Conservation (phyloP, 2,888 invertebrate genomes). For the Platerodrilus igneus region DNA sequence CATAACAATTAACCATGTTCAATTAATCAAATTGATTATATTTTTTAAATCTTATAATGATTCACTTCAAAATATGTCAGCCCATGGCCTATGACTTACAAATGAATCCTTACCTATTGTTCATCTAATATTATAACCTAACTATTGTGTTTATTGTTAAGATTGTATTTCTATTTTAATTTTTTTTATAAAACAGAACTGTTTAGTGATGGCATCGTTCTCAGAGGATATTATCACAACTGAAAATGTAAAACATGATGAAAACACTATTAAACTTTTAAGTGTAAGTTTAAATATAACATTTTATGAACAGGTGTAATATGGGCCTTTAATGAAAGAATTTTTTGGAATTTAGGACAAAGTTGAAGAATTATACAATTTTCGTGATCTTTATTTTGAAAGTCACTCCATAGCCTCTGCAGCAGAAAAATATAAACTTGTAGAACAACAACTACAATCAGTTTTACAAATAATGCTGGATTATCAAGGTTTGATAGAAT, state of each 20-base stretch:
- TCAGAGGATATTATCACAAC: constrained; percentile 10
- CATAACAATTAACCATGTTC: no score
- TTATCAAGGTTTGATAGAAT: constrained; percentile 54
- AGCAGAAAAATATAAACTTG: constrained; percentile 58
- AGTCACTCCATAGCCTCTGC: constrained; percentile 66
- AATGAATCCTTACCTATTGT: no score
- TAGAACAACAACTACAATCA: constrained; percentile 59
- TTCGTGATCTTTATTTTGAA: constrained; percentile 76
- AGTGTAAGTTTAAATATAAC: constrained; percentile 31
- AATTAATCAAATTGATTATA: no score
- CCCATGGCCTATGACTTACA: no score
- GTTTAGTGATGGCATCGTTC: constrained; percentile 5
- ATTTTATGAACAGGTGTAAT: constrained; percentile 31
- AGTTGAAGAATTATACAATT: constrained; percentile 62
- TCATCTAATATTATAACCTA: no score
- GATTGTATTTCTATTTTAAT: no score
- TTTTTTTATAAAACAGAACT: no score
- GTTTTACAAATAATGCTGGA: constrained; percentile 60
- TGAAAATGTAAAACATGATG: constrained; percentile 15
- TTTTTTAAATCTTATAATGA: no score
- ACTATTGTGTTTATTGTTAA: no score
- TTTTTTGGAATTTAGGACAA: constrained; percentile 54
- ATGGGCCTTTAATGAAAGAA: constrained; percentile 9
- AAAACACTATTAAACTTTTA: constrained; percentile 34
- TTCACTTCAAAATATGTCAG: no score